Percentiles rank a stretch among this genome's conserved stretches.
These are phyloP conservation scores for Gopherus evgoodei DNA, from an alignment of 2,113 vertebrate genomes.

Conservation along the genomic window DNA sequence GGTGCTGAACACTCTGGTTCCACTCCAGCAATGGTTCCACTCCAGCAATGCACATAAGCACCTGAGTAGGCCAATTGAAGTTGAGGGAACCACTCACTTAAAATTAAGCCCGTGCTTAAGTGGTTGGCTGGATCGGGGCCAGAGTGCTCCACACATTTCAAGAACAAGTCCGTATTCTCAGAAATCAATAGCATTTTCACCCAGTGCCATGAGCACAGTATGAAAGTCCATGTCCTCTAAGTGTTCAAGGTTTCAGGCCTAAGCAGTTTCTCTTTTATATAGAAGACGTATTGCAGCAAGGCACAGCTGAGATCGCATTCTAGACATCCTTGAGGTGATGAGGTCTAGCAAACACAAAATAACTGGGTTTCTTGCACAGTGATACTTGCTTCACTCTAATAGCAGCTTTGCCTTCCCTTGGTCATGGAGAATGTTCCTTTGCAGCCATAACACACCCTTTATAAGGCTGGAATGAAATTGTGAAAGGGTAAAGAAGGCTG, in stretches of 20 bases:
- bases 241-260: background rate
- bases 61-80: background rate
- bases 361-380: accelerated
- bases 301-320: accelerated
- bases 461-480: background rate
- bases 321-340: background rate
- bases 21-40: background rate
- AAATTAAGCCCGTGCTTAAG: background rate
- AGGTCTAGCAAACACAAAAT: background rate
- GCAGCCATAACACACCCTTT: background rate
- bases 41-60: background rate
- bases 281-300: accelerated
- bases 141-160: background rate
- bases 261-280: background rate
- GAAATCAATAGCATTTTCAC: background rate
- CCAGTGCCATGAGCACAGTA: background rate
- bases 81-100: background rate
- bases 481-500: background rate
- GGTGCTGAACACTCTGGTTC: background rate
- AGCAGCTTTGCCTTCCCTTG: background rate
- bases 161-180: background rate
- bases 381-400: background rate
- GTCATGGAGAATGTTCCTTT: background rate
- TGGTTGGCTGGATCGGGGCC: background rate
- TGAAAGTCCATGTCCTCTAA: background rate